phyloP scores from a whole-genome alignment of 2,888 invertebrate genomes.

The Tetragonula carbonaria region DNA sequence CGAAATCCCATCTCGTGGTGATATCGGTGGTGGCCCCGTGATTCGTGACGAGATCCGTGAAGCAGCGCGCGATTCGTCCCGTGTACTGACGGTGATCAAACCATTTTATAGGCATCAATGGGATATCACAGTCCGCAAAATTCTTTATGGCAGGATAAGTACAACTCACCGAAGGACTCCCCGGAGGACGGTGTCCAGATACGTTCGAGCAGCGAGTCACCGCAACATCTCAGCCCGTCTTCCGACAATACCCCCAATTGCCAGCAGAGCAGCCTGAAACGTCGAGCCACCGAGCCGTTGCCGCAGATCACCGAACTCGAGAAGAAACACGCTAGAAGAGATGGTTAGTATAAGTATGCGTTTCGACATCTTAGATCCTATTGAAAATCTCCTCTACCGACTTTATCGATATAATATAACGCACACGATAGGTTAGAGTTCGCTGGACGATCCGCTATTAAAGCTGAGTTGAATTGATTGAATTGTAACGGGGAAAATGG shows the following conservation, averaged over 20 bases:
- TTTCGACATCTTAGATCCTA: neutral
- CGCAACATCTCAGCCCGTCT: constrained; percentile 65
- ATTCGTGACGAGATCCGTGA: neutral
- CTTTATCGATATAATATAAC: neutral
- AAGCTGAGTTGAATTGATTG: neutral
- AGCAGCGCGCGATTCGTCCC: constrained; percentile 13
- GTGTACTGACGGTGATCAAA: constrained; percentile 44
- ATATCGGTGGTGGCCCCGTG: neutral
- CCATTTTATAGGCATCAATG: constrained; percentile 73
- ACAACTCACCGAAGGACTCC: constrained; percentile 74
- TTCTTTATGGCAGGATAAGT: constrained; percentile 80
- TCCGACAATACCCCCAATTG: constrained; percentile 55
- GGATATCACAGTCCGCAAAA: constrained; percentile 77
- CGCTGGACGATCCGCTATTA: neutral
- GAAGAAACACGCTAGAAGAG: constrained; percentile 78
- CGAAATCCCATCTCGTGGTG: neutral
- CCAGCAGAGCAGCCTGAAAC: constrained; percentile 73
- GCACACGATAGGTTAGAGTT: constrained; percentile 7
- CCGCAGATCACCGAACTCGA: constrained; percentile 78
- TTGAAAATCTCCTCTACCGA: neutral
- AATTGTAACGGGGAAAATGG: neutral
- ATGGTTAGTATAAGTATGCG: constrained; percentile 73
- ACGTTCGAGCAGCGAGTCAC: constrained; percentile 69
- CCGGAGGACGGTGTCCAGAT: constrained; percentile 66
- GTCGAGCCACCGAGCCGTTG: constrained; percentile 75